Evolutionary conservation across 64 coral and sea anemone species (phyloP), one percentile per base, ranked within the genome.

Genomic region (Hydrozoanthus tunicans): DNA sequence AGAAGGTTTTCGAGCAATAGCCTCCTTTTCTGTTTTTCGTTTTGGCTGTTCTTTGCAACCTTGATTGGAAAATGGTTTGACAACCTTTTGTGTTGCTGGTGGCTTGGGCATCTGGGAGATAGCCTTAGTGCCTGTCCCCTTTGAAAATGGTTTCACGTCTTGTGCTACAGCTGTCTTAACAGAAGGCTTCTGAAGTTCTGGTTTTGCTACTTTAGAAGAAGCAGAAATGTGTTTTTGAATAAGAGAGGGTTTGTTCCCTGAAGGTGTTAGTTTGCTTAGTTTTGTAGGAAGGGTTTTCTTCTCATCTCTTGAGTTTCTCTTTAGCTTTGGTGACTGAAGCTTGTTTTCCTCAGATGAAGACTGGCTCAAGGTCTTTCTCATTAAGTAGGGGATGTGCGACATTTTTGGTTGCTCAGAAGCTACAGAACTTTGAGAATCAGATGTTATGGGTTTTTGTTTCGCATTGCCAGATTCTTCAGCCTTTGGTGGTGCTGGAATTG

Each of bases 301-400:
- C 59, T 88, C 84, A 58, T 88, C 84, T 32, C 74, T 88, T 60
- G 54, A 5, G 7, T 6, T 59, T 73, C 11, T 88, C 17, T 6
- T 59, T 32, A 17, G 54, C 56, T 73, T 43, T 15, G 56, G 6
- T 88, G n/a, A 12, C 84, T 74, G 24, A 7, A 73, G 23, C 57
- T 88, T 88, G 24, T 8, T 61, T 74, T 74, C 67, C 70, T 88
- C 84, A 27, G 23, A 23, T 58, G 10, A 51, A 4, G 15, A 51
- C 15, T 72, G 69, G 3, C 24, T 74, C 13, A 13, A 70, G 4
- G 66, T 88, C 23, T 73, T 88, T 70, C 56, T 88, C 84, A 88
- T 88, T 61, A 88, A 88, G 59, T 88, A 57, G 15, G 84, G 84
- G 10, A 88, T 88, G 56, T 88, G 84, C 13, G 84, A 88, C 56